These are phyloP conservation scores for Oedothorax gibbosus DNA, from an alignment of 1,140 invertebrate species.

Conservation along the genomic window DNA sequence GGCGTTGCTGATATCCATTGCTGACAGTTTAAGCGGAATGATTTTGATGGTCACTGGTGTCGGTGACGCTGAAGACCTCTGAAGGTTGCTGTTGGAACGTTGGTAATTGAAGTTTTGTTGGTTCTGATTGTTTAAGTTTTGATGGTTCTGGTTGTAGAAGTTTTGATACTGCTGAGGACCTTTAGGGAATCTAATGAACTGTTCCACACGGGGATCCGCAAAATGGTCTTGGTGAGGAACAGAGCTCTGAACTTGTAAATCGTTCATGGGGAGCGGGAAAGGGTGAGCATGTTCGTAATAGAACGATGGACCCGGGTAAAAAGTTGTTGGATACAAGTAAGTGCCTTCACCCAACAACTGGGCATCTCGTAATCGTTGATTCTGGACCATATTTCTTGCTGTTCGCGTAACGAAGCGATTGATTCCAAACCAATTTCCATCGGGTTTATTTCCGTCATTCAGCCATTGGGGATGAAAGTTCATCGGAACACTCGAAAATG, in stretches of 20 bases:
- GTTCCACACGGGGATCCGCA: slow-evolving; percentile 1
- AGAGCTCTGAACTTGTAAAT: neutral
- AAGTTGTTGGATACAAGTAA: slow-evolving; percentile 4
- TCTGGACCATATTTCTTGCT: slow-evolving; percentile 18
- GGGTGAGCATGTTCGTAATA: neutral
- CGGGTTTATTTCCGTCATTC: neutral
- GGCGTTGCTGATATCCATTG: slow-evolving; percentile 26
- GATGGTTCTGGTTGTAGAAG: neutral
- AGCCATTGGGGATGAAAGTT: neutral
- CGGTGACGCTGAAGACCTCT: neutral
- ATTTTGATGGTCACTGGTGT: slow-evolving; percentile 47
- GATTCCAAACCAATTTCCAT: slow-evolving; percentile 30
- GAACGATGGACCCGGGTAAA: neutral
- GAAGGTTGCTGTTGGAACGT: neutral
- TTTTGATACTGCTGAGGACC: neutral
- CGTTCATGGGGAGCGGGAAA: slow-evolving; percentile 20
- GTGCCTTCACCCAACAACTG: slow-evolving; percentile 36
- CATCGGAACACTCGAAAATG: neutral
- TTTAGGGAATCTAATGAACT: neutral
- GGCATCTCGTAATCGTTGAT: neutral
- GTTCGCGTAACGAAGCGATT: slow-evolving; percentile 38
- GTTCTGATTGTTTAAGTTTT: neutral
- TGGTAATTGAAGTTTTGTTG: neutral
- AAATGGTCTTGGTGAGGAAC: neutral
- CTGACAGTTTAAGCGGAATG: slow-evolving; percentile 35